These are phyloP conservation scores for Diadema setosum DNA, from an alignment of 35 echinoderm and acorn worm species.

Conservation along the genomic window DNA sequence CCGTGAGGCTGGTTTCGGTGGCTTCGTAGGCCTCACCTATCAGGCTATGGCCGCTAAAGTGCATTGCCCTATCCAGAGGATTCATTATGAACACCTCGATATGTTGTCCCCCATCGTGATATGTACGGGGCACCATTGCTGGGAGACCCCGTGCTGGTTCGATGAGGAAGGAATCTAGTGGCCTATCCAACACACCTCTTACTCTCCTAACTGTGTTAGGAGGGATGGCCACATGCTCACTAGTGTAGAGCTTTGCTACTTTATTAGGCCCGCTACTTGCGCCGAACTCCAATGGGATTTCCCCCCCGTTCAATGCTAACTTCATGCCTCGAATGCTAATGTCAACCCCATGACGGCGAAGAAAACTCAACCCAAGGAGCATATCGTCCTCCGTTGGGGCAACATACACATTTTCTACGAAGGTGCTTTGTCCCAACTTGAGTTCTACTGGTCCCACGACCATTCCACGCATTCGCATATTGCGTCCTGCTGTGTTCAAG, in stretches of 20 bases:
- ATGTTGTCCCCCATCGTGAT: neutral
- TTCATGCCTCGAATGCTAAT: neutral
- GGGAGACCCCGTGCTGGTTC: neutral
- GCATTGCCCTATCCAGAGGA: neutral
- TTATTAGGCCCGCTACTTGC: neutral
- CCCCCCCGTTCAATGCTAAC: neutral
- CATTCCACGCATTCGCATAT: slow-evolving; percentile 23
- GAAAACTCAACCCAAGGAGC: slow-evolving; percentile 47
- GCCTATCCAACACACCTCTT: neutral
- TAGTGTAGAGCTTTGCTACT: neutral
- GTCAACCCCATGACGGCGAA: neutral
- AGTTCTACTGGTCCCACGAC: slow-evolving; percentile 7
- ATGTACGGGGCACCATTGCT: neutral
- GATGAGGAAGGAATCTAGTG: slow-evolving; percentile 3
- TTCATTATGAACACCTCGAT: slow-evolving; percentile 13
- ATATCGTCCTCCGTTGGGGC: slow-evolving; percentile 54
- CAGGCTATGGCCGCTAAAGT: neutral
- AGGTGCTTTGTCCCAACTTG: neutral
- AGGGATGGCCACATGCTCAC: neutral
- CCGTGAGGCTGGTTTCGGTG: neutral
- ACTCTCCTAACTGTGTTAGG: neutral
- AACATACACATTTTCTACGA: slow-evolving; percentile 15
- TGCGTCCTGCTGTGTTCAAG: no score
- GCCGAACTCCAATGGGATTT: neutral
- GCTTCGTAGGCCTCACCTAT: neutral